Conservation (phyloP, 1,140 invertebrate species). For the Eupristina koningsbergeri region DNA sequence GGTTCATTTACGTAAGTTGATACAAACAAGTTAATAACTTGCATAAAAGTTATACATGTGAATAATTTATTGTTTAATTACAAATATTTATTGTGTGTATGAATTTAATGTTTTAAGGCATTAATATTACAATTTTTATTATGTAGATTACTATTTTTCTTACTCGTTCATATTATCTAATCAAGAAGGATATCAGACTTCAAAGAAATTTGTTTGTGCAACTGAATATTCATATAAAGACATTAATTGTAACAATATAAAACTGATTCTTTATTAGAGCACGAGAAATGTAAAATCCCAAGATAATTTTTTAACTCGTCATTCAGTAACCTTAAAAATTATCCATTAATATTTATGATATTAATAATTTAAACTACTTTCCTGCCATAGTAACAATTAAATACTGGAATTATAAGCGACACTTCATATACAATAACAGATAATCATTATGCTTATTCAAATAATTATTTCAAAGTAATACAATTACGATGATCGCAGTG, state of each 20-base stretch:
- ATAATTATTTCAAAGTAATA: neutral
- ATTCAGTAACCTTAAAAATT: neutral
- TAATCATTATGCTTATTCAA: neutral
- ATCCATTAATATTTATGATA: neutral
- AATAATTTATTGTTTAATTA: neutral
- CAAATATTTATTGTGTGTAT: neutral
- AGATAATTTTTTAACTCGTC: neutral
- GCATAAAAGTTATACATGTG: neutral
- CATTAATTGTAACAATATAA: no score
- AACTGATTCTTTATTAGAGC: neutral
- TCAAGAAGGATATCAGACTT: neutral
- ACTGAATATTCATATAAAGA: no score
- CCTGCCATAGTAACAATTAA: neutral
- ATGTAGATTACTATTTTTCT: neutral
- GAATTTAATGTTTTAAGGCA: neutral
- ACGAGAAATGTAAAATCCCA: neutral
- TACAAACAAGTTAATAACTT: neutral
- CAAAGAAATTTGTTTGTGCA: neutral
- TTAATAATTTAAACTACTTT: neutral
- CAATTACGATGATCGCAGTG: neutral
- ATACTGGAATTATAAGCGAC: neutral
- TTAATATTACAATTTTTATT: neutral
- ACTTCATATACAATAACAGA: neutral
- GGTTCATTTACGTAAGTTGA: neutral
- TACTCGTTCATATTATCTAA: neutral